A percentile compares a stretch with the other conserved stretches of the same genome.
Evolutionary conservation across 2,888 invertebrate genomes (phyloP).

Genomic region (Hyposoter dolosus): DNA sequence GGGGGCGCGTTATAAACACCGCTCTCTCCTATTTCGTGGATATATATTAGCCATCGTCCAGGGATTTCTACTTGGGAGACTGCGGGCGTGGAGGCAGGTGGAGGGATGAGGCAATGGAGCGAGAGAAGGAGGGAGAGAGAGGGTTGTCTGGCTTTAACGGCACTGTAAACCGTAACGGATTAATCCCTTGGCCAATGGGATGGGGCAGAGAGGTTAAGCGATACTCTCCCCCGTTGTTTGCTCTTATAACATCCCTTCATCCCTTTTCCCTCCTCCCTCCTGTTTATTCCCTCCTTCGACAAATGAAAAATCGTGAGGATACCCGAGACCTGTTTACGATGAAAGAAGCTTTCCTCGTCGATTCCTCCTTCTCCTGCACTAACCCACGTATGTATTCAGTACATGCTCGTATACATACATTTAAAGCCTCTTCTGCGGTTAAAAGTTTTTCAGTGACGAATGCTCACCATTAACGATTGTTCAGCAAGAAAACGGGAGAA

Average conservation of each 20-base stretch:
- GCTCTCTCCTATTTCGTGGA: conserved; percentile 69
- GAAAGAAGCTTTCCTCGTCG: conserved; percentile 65
- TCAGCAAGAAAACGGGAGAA: conserved; percentile 18
- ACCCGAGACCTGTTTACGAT: conserved; percentile 64
- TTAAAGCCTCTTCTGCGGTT: conserved; percentile 21
- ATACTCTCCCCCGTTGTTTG: conserved; percentile 54
- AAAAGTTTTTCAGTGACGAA: conserved; percentile 52
- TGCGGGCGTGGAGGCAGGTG: conserved; percentile 21
- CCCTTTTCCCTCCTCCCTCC: conserved; percentile 25
- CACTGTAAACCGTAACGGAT: conserved; percentile 75
- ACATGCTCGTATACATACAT: conserved; percentile 21
- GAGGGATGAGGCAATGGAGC: conserved; percentile 26
- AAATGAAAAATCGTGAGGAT: conserved; percentile 62
- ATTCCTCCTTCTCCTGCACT: conserved; percentile 43
- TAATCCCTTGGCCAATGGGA: conserved; percentile 73
- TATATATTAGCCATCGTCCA: conserved; percentile 72
- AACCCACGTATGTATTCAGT: neutral
- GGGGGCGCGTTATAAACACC: conserved; percentile 48
- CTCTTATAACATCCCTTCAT: conserved; percentile 46
- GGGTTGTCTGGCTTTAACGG: conserved; percentile 74
- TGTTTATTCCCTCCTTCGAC: conserved; percentile 35
- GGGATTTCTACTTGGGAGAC: conserved; percentile 64
- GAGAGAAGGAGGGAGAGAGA: conserved; percentile 21
- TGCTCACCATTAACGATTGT: conserved; percentile 55
- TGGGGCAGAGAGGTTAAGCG: conserved; percentile 64